Base-by-base conservation (phyloP, 1,140 invertebrate genomes). In the Zaprionus taronus region DNA sequence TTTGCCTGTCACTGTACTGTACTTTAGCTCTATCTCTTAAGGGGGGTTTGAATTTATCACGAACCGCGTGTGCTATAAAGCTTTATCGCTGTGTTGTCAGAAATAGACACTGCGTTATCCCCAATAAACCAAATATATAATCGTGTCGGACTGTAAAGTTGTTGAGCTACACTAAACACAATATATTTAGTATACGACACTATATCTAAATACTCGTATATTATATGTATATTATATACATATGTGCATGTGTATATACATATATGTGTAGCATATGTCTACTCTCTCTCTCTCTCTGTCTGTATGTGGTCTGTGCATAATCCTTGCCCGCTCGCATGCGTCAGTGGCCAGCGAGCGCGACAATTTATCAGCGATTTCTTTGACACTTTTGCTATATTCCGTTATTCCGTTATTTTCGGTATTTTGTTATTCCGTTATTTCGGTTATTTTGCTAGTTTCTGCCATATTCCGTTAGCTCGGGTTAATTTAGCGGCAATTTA, bases 401-500 rank as follows among this genome's bases (percentile, higher is more conserved):
- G 62, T 49, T 62, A 57, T 64, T 15, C 7, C 5, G 17, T 20
- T 31, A 12, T 53, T 71, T 15, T 15, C 5, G 17, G 31, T 31
- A 12, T 53, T 71, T 64, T 20, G 47, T 71, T 58, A 66, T 69
- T 62, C 61, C 62, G 62, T 49, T 62, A 57, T 64, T 63, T 28
- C 9, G 31, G 9, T 34, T 11, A 26, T 56, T 66, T 20, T 2
- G n/a, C 41, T 47, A 47, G 47, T 51, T 51, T 51, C 20, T 47
- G 53, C n/a, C 11, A 20, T 55, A 20, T 55, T 26, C 38, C 38
- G n/a, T 34, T 63, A 22, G 41, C 82, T 80, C 60, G 70, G 69
- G 70, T 89, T 89, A 89, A 87, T 89, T 87, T 75, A 51, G 81
- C 84, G 73, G 44, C 83, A 80, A 89, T 87, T 87, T 86, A 74